These are phyloP conservation scores for Calycopis cecrops DNA, from an alignment of 1,140 invertebrate genomes.

Conservation along the genomic window DNA sequence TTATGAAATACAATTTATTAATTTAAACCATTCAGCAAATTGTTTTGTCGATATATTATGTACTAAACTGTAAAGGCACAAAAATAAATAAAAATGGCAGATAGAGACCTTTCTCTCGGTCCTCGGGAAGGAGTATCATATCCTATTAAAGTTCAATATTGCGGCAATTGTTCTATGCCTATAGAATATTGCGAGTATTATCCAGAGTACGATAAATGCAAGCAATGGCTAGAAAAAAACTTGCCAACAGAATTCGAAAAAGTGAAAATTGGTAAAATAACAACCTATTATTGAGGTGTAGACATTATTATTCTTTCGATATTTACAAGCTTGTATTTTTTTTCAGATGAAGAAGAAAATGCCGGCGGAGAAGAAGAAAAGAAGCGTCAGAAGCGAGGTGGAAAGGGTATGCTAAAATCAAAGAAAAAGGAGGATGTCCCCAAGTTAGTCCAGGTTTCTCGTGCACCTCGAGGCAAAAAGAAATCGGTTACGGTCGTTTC, in stretches of 20 bases:
- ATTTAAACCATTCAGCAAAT: background rate
- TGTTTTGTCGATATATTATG: background rate
- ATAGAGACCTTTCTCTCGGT: conserved; percentile 68
- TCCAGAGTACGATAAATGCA: conserved; percentile 97
- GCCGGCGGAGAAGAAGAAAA: conserved; percentile 90
- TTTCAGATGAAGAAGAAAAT: conserved; percentile 77
- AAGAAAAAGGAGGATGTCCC: conserved; percentile 92
- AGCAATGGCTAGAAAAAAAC: conserved; percentile 96
- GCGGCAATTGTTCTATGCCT: conserved; percentile 95
- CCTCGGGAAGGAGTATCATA: conserved; percentile 77
- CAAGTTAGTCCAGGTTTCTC: conserved; percentile 88
- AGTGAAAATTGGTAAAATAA: conserved; percentile 80
- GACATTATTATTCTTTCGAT: background rate
- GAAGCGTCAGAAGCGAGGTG: conserved; percentile 92
- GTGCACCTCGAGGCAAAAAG: conserved; percentile 97
- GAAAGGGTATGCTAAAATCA: conserved; percentile 91
- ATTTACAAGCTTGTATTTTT: conserved; percentile 3
- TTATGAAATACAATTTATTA: background rate
- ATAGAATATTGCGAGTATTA: conserved; percentile 99
- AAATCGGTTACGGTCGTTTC: conserved; percentile 97
- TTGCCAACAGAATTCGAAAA: conserved; percentile 95
- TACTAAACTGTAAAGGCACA: background rate
- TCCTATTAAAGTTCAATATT: conserved; percentile 93
- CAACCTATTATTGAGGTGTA: background rate
- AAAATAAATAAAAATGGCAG: conserved; percentile 44